Evolutionary conservation across 2,113 vertebrate genomes (phyloP), one percentile per base, ranked within the genome.

Genomic region (Seriola dumerili): DNA sequence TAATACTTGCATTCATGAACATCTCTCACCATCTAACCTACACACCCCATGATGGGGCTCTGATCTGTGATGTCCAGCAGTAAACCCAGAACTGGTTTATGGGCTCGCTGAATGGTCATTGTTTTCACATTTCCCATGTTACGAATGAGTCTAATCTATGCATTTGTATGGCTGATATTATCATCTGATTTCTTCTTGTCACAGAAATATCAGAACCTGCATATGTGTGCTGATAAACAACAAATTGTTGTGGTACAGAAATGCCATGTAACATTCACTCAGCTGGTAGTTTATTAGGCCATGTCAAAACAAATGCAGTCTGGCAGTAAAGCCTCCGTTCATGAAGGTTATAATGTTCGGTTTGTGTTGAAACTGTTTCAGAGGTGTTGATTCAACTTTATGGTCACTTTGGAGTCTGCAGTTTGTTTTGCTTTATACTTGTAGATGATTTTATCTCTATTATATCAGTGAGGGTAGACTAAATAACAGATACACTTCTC

Each of bases 11-110:
- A 62, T 61, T 16, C 25, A 65, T 32, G 4, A 71, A 29, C 16
- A 63, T 4, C 25, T 54, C 16, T 32, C 25, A 63, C 32, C n/a
- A 25, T 32, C 75, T 68, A 78, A 72, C 74, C 75, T 32, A 69
- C 46, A 83, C 76, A 78, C 46, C 17, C 32, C 19, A 68, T 21
- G 6, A 46, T 64, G 50, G 4, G 19, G 64, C 14, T 78, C 42
- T 67, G 23, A 40, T 25, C 25, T 62, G 23, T 64, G 25, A 80
- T 2, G 34, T 62, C 55, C 21, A 11, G 58, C 57, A 68, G 9
- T 11, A 42, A 32, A 78, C 10, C 19, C 10, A 57, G 6, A 59
- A 44, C 19, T 61, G 17, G 23, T 19, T 16, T n/a, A 6, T 1
- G 1, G 3, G 13, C 10, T 59, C 38, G 13, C 10, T n/a, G 7